Conservation (phyloP, 2,888 invertebrate species). For the Antitype chi region DNA sequence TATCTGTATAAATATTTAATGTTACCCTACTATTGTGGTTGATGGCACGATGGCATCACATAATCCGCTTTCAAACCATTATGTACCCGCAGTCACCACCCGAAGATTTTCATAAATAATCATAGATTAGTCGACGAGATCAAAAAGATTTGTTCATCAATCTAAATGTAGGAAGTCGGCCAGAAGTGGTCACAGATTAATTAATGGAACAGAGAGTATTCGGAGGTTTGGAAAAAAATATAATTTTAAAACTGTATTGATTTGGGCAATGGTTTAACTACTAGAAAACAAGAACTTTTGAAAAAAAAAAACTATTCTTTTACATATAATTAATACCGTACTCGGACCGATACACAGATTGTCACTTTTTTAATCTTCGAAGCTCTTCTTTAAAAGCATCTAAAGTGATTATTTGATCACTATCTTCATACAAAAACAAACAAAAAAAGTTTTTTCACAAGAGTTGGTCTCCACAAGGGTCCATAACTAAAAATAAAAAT, state of each 20-base stretch:
- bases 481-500: too few relatives aligned
- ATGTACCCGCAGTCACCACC: slow-evolving; percentile 68
- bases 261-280: not conserved
- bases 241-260: not conserved
- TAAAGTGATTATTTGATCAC: too few relatives aligned
- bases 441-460: too few relatives aligned
- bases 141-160: slow-evolving; percentile 69
- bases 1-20: slow-evolving; percentile 49
- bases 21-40: slow-evolving; percentile 34
- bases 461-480: too few relatives aligned
- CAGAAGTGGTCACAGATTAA: slow-evolving; percentile 71
- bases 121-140: slow-evolving; percentile 75
- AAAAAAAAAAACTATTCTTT: too few relatives aligned
- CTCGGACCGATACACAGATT: too few relatives aligned
- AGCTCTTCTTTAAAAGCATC: too few relatives aligned
- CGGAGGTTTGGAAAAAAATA: too few relatives aligned
- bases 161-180: slow-evolving; percentile 76
- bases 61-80: slow-evolving; percentile 64
- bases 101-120: slow-evolving; percentile 79
- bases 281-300: too few relatives aligned
- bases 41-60: slow-evolving; percentile 7
- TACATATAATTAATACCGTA: too few relatives aligned
- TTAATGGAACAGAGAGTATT: slow-evolving; percentile 26
- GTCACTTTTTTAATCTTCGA: too few relatives aligned
- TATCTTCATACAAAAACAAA: too few relatives aligned